These are phyloP conservation scores for Bergia sp. DNA, from an alignment of 92 coral and sea anemone genomes.

Conservation along the genomic window DNA sequence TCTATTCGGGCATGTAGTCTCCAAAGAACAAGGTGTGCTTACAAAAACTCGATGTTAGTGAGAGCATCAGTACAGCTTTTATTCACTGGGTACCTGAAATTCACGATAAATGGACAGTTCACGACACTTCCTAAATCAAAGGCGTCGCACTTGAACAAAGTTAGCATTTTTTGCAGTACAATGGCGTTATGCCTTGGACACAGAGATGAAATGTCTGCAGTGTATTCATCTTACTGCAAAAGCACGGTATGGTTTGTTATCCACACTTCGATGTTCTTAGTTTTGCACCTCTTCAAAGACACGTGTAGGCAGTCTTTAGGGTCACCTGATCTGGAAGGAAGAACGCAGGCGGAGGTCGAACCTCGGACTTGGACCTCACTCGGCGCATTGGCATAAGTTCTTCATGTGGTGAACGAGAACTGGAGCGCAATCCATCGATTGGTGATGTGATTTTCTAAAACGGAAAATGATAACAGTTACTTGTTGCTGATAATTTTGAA, in stretches of 20 bases:
- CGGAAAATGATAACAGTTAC: neutral
- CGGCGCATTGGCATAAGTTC: slow-evolving; percentile 7
- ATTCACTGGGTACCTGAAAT: no score
- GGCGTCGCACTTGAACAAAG: no score
- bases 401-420: slow-evolving; percentile 4
- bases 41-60: no score
- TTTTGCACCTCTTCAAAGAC: neutral
- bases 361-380: slow-evolving; percentile 36
- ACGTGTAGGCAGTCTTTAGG: slow-evolving; percentile 15
- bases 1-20: no score
- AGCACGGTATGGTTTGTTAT: neutral
- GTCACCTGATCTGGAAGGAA: slow-evolving; percentile 37
- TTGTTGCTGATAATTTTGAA: neutral
- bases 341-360: slow-evolving; percentile 14
- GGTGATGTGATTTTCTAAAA: slow-evolving; percentile 6
- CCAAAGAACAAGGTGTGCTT: no score
- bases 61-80: no score
- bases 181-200: no score
- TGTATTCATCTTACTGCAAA: neutral
- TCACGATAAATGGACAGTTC: no score
- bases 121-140: no score
- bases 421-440: neutral
- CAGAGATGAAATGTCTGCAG: neutral
- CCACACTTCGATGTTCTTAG: neutral
- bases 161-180: no score